These are phyloP conservation scores for Antigone vipio DNA, from an alignment of 2,113 vertebrate genomes.

Conservation along the genomic window DNA sequence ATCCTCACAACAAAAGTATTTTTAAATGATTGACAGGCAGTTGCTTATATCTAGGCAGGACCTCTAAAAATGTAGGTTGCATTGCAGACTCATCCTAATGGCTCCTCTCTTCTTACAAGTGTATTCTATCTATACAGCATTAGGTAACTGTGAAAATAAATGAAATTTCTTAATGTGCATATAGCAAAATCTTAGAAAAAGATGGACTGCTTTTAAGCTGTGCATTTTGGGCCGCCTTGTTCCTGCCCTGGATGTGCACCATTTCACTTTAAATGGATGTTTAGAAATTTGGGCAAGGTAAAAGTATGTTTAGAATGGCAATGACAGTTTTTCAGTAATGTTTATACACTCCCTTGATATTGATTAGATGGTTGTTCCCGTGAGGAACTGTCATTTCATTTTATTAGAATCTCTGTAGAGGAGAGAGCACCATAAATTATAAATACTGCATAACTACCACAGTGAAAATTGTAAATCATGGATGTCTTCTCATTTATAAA, in stretches of 20 bases:
- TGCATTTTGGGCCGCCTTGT: accelerated
- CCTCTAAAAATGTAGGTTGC: neutral
- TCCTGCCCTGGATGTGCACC: neutral
- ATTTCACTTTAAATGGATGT: neutral
- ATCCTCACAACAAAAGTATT: neutral
- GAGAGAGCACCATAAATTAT: neutral
- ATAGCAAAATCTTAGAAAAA: neutral
- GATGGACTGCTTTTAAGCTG: neutral
- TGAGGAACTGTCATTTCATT: neutral
- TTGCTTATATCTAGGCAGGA: neutral
- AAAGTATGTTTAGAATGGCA: neutral
- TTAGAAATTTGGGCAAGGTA: neutral
- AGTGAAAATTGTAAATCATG: neutral
- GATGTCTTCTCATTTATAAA: neutral
- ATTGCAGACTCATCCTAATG: neutral
- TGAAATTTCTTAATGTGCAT: accelerated
- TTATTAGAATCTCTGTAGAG: neutral
- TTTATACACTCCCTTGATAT: neutral
- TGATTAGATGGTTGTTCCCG: neutral
- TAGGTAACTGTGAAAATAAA: neutral
- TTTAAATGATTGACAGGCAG: neutral
- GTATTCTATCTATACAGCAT: neutral
- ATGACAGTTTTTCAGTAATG: neutral
- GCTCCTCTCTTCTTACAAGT: neutral
- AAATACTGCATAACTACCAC: neutral